Evolutionary conservation across 2,888 invertebrate species (phyloP).

Genomic region (Abscondita cerata): DNA sequence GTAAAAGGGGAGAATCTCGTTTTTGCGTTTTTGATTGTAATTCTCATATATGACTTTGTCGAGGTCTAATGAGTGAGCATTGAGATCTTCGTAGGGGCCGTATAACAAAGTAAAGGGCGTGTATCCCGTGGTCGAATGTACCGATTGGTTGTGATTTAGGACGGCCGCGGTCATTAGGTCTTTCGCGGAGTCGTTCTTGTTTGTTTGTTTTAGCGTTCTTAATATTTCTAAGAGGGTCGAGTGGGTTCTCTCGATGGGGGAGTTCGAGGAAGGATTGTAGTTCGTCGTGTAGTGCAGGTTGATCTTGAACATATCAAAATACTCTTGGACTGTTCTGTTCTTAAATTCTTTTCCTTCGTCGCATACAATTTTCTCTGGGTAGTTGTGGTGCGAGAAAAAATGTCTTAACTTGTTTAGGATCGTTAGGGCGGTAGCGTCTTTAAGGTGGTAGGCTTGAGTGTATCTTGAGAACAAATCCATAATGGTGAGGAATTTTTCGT

Average conservation of each 20-base stretch:
- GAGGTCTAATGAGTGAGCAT: conserved; percentile 32
- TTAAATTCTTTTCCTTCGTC: conserved; percentile 37
- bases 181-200: conserved; percentile 19
- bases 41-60: conserved; percentile 20
- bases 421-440: conserved; percentile 15
- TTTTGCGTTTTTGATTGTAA: conserved; percentile 33
- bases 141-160: conserved; percentile 23
- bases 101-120: conserved; percentile 18
- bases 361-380: conserved; percentile 29
- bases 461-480: conserved; percentile 29
- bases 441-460: conserved; percentile 26
- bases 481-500: conserved; percentile 24
- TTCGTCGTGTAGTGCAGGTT: conserved; percentile 25
- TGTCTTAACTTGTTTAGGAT: conserved; percentile 25
- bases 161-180: conserved; percentile 19
- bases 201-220: conserved; percentile 13
- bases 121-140: conserved; percentile 26
- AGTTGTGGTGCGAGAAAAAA: conserved; percentile 28
- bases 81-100: conserved; percentile 19
- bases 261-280: conserved; percentile 27
- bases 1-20: conserved; percentile 20
- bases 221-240: conserved; percentile 26
- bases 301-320: conserved; percentile 27
- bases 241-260: conserved; percentile 29
- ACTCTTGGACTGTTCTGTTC: conserved; percentile 28